Percentiles rank a stretch among this genome's conserved stretches.
Evolutionary conservation across 1,140 invertebrate genomes (phyloP).

Genomic region (Piezodorus guildinii): DNA sequence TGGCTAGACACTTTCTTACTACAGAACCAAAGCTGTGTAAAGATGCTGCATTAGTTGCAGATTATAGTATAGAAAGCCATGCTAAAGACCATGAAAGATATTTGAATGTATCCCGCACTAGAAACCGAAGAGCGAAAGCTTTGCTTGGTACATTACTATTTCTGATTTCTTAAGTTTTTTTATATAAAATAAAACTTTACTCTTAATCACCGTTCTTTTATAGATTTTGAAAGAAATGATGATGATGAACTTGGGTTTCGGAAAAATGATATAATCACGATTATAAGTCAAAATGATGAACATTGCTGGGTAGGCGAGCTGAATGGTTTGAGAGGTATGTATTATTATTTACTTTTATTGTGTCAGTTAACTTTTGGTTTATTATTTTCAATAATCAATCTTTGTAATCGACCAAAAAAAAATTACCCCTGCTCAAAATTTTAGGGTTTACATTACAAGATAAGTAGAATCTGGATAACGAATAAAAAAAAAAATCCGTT

Average conservation of each 20-base stretch:
- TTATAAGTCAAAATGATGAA: conserved; percentile 96
- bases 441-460: no score
- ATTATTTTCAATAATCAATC: no score
- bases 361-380: no score
- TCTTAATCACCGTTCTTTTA: no score
- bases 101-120: conserved; percentile 75
- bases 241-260: conserved; percentile 97
- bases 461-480: no score
- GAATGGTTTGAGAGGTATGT: conserved; percentile 76
- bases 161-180: conserved; percentile 6
- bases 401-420: no score
- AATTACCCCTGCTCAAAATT: no score
- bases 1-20: conserved; percentile 79
- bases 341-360: neutral
- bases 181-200: no score
- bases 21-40: conserved; percentile 60
- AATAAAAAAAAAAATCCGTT: no score
- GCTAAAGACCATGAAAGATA: conserved; percentile 87
- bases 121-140: conserved; percentile 86
- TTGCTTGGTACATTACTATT: conserved; percentile 47
- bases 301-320: conserved; percentile 99
- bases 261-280: conserved; percentile 96
- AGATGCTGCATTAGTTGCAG: conserved; percentile 68
- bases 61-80: conserved; percentile 93
- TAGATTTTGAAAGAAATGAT: conserved; percentile 95